A percentile compares a stretch with the other conserved stretches of the same genome.
These are phyloP conservation scores for Lophura nycthemera DNA, from an alignment of 2,113 vertebrate species.

Conservation along the genomic window DNA sequence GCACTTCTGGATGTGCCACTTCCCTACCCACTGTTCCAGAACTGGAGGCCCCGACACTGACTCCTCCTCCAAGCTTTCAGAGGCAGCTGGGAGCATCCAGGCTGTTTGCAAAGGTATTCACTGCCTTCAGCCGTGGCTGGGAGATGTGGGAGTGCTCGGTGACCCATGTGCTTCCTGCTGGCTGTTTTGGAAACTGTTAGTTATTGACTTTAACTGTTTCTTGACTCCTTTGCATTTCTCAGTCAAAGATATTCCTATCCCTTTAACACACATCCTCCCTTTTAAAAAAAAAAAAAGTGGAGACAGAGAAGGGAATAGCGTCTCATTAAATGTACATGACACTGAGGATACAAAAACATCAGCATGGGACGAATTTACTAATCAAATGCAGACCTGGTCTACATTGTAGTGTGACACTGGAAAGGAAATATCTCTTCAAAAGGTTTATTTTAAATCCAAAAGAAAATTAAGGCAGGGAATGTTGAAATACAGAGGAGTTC, in stretches of 20 bases:
- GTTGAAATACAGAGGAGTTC: constrained; percentile 4
- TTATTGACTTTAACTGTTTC: neutral
- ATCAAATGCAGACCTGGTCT: constrained; percentile 47
- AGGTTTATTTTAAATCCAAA: constrained; percentile 59
- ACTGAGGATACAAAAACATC: constrained; percentile 57
- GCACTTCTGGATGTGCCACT: neutral
- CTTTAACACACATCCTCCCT: constrained; percentile 6
- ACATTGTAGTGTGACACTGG: constrained; percentile 34
- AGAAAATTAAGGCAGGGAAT: constrained; percentile 40
- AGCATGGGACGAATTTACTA: constrained; percentile 57
- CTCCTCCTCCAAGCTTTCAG: constrained; percentile 1
- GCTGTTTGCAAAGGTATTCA: neutral
- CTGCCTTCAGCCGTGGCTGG: neutral
- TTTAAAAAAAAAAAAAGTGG: neutral
- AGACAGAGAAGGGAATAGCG: neutral
- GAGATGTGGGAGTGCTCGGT: neutral
- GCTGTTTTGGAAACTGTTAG: neutral
- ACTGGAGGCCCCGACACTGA: neutral
- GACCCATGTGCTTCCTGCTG: neutral
- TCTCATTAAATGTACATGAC: constrained; percentile 54
- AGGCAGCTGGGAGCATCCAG: neutral
- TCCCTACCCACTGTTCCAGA: neutral
- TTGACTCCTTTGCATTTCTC: neutral
- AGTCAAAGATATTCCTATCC: neutral
- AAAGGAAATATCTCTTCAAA: constrained; percentile 68